These are phyloP conservation scores for Plusia festucae DNA, from an alignment of 2,888 invertebrate genomes.

Conservation along the genomic window DNA sequence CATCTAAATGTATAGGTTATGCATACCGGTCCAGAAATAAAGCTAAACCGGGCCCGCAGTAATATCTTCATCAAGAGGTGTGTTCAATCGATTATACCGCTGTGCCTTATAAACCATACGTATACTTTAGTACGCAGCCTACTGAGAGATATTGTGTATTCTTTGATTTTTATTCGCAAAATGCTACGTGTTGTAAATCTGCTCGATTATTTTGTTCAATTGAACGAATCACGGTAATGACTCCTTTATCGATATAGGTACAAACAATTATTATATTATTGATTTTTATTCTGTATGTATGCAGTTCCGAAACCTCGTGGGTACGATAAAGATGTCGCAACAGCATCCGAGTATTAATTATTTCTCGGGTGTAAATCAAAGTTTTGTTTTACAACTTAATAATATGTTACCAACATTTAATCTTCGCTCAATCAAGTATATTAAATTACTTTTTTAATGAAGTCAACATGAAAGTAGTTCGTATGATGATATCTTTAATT, in stretches of 20 bases:
- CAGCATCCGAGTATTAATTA: conserved; percentile 48
- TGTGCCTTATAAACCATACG: conserved; percentile 64
- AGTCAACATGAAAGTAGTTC: conserved; percentile 54
- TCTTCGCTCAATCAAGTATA: conserved; percentile 57
- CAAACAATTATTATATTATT: conserved; percentile 24
- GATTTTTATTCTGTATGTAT: conserved; percentile 30
- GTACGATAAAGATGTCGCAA: conserved; percentile 54
- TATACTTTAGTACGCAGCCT: conserved; percentile 55
- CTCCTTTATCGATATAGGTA: conserved; percentile 32
- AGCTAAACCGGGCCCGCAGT: conserved; percentile 76
- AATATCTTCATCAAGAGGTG: conserved; percentile 88
- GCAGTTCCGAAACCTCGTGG: conserved; percentile 30
- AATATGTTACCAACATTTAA: conserved; percentile 51
- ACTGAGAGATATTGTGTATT: conserved; percentile 41
- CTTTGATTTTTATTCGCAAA: conserved; percentile 54
- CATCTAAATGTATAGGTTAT: conserved; percentile 58
- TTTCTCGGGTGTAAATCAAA: conserved; percentile 57
- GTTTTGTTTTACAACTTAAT: conserved; percentile 56
- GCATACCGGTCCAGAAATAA: conserved; percentile 79
- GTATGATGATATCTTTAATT: conserved; percentile 53
- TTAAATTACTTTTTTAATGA: conserved; percentile 62
- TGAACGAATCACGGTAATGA: conserved; percentile 26
- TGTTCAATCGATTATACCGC: conserved; percentile 84
- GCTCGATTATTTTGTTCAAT: conserved; percentile 40
- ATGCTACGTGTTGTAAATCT: conserved; percentile 33